phyloP scores from a whole-genome alignment of 1,140 invertebrate genomes.

The Conus ventricosus region DNA sequence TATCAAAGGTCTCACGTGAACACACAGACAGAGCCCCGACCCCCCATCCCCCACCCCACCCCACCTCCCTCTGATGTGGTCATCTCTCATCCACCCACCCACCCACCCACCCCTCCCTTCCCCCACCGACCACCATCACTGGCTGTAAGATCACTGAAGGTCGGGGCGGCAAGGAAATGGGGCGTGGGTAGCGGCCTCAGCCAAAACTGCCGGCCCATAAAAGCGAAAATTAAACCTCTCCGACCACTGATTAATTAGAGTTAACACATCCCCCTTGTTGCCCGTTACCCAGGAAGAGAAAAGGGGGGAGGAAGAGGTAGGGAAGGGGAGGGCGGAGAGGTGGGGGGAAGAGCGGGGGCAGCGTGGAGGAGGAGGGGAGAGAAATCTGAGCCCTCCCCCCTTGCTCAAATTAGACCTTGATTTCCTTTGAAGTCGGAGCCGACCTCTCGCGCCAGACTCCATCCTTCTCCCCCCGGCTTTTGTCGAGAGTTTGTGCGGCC shows the following conservation, averaged over 20 bases:
- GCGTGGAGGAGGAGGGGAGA: not conserved
- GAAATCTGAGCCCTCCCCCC: not conserved
- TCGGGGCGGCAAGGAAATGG: not conserved
- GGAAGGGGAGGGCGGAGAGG: not conserved
- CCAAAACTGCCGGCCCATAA: constrained; percentile 3
- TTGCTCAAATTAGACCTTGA: constrained; percentile 6
- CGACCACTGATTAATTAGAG: constrained; percentile 24
- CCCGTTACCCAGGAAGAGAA: not conserved
- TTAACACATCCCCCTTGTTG: constrained; percentile 24
- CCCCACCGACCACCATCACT: not conserved
- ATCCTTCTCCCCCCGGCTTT: not conserved
- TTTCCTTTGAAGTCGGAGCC: constrained; percentile 21
- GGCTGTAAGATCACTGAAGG: too few species aligned
- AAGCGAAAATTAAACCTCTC: constrained; percentile 28
- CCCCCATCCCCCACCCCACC: too few species aligned
- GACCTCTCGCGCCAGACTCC: not conserved
- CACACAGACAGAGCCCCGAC: too few species aligned
- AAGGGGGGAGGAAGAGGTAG: not conserved
- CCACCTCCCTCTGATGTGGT: not conserved
- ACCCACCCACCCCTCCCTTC: too few species aligned
- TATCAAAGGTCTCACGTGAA: too few species aligned
- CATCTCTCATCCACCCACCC: not conserved
- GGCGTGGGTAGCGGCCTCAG: not conserved
- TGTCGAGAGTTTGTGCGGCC: not conserved
- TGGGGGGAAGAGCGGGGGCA: not conserved